These are phyloP conservation scores for Zeuzera pyrina DNA, from an alignment of 2,888 invertebrate species.

Conservation along the genomic window DNA sequence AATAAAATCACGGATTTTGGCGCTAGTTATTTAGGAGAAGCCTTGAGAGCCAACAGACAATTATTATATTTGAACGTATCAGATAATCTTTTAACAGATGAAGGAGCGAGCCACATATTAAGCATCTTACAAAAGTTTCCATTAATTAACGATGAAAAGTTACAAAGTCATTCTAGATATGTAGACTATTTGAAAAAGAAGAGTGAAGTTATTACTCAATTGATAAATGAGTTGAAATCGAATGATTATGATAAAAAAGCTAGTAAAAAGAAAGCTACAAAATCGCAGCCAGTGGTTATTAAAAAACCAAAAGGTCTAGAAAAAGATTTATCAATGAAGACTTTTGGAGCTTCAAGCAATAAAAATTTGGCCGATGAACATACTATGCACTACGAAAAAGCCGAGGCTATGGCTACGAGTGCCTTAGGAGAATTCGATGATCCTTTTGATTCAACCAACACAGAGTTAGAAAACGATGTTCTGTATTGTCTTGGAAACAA, in stretches of 20 bases:
- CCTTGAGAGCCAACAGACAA: slow-evolving; percentile 33
- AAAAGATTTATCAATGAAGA: slow-evolving; percentile 19
- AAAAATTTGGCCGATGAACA: slow-evolving; percentile 20
- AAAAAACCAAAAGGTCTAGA: slow-evolving; percentile 21
- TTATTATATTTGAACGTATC: slow-evolving; percentile 40
- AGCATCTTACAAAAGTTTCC: slow-evolving; percentile 27
- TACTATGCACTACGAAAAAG: slow-evolving; percentile 22
- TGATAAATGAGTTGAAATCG: slow-evolving; percentile 20
- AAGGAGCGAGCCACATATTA: slow-evolving; percentile 27
- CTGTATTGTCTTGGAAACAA: slow-evolving; percentile 38
- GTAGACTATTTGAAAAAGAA: slow-evolving; percentile 28
- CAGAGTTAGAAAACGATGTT: slow-evolving; percentile 16
- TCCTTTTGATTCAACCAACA: slow-evolving; percentile 26
- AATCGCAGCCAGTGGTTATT: slow-evolving; percentile 3
- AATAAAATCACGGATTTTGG: slow-evolving; percentile 44
- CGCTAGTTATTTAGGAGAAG: slow-evolving; percentile 25
- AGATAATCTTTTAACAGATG: slow-evolving; percentile 36
- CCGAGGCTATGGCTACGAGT: slow-evolving; percentile 21
- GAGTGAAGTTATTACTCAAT: slow-evolving; percentile 17
- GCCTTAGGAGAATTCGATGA: slow-evolving; percentile 27
- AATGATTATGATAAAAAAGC: slow-evolving; percentile 20
- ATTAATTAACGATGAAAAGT: slow-evolving; percentile 28
- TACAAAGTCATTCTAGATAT: slow-evolving; percentile 18
- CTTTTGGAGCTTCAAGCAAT: slow-evolving; percentile 9
- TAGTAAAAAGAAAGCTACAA: slow-evolving; percentile 16